Conservation (phyloP, 2,888 invertebrate genomes). For the Scotopteryx bipunctaria region DNA sequence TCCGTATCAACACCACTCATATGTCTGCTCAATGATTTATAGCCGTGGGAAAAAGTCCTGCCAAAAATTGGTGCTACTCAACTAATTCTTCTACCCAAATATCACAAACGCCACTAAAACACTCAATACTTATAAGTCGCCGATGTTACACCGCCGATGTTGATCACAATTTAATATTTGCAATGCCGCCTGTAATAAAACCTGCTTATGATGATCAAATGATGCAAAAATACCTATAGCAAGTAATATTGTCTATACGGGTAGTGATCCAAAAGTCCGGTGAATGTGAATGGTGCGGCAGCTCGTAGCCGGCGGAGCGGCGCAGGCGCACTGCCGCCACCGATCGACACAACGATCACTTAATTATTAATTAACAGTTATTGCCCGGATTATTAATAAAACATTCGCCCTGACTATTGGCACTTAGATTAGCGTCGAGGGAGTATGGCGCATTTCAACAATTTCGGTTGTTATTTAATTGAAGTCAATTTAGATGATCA, state of each 20-base stretch:
- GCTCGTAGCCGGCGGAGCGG: conserved; percentile 37
- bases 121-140: background rate
- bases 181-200: no score
- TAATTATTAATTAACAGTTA: conserved; percentile 81
- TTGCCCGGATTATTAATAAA: conserved; percentile 79
- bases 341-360: conserved; percentile 63
- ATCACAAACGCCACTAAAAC: background rate
- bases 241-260: background rate
- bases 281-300: conserved; percentile 15
- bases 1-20: conserved; percentile 75
- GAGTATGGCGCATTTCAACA: conserved; percentile 84
- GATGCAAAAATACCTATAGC: background rate
- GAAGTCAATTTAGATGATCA: conserved; percentile 84
- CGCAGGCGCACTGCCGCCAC: conserved; percentile 61
- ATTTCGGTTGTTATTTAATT: conserved; percentile 84
- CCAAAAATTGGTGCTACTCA: conserved; percentile 15
- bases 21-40: conserved; percentile 76
- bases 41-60: conserved; percentile 68
- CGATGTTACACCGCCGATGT: background rate
- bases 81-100: background rate
- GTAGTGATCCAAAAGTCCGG: background rate
- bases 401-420: conserved; percentile 82
- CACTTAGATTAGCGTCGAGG: conserved; percentile 82
- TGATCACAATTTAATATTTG: no score
- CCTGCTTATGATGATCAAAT: background rate